Conservation (phyloP, 2,888 invertebrate species). For the Sycophila texana region DNA sequence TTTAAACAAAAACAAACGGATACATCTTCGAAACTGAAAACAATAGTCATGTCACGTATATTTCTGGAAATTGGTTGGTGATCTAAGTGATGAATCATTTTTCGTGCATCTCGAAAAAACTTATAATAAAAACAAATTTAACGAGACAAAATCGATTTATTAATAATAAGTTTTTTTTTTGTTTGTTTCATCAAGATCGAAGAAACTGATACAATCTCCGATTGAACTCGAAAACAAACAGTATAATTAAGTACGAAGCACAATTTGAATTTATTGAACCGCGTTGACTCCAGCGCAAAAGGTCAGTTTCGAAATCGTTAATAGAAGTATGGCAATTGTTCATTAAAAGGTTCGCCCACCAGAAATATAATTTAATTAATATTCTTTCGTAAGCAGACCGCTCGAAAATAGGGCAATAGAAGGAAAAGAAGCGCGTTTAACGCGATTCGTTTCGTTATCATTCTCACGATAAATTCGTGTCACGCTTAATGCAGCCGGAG, state of each 20-base stretch:
- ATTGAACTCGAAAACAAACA: background rate
- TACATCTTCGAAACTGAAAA: background rate
- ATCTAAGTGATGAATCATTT: background rate
- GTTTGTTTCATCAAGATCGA: background rate
- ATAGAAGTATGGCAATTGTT: background rate
- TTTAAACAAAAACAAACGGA: background rate
- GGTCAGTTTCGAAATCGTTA: background rate
- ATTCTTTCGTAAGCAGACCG: conserved; percentile 21
- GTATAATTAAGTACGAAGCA: background rate
- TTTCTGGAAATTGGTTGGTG: conserved; percentile 1
- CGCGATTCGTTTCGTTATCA: conserved; percentile 55
- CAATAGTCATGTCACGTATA: background rate
- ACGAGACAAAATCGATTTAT: background rate
- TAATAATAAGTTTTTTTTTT: background rate
- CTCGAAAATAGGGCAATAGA: conserved; percentile 21
- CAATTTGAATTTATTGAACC: background rate
- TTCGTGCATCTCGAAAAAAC: too few relatives aligned
- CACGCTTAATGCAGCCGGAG: conserved; percentile 63
- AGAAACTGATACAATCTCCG: background rate
- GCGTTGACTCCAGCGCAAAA: background rate
- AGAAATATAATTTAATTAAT: conserved; percentile 24
- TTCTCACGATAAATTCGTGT: conserved; percentile 69
- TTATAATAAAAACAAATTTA: too few relatives aligned
- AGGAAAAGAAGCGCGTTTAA: conserved; percentile 30
- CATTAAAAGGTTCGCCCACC: background rate